A percentile compares a stretch with the other conserved stretches of the same genome.
These are phyloP conservation scores for Lathronympha strigana DNA, from an alignment of 2,888 invertebrate species.

Conservation along the genomic window DNA sequence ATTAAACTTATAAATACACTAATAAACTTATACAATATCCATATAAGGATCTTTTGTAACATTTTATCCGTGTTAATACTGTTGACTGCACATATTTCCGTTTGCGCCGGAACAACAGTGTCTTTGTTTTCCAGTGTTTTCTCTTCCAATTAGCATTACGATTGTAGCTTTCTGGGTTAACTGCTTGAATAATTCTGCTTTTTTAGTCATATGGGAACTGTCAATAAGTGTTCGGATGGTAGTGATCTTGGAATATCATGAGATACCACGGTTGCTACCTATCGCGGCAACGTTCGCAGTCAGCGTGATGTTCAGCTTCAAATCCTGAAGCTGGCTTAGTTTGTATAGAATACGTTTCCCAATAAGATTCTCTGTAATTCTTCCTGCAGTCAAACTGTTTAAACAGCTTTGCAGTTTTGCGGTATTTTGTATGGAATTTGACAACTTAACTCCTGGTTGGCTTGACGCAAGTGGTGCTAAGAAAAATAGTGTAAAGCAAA, in stretches of 20 bases:
- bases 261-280: neutral
- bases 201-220: conserved; percentile 33
- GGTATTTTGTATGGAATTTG: too few relatives aligned
- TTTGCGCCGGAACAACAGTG: conserved; percentile 22
- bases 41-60: conserved; percentile 51
- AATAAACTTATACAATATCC: too few relatives aligned
- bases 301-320: too few relatives aligned
- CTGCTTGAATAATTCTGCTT: conserved; percentile 34
- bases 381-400: too few relatives aligned
- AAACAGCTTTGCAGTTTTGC: too few relatives aligned
- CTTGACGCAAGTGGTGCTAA: too few relatives aligned
- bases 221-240: conserved; percentile 17
- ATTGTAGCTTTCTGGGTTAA: conserved; percentile 40
- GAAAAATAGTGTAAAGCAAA: too few relatives aligned
- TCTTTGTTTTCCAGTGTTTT: conserved; percentile 33
- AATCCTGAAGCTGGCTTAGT: too few relatives aligned
- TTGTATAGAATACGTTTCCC: too few relatives aligned
- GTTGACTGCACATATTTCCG: conserved; percentile 16
- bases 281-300: neutral
- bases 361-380: too few relatives aligned
- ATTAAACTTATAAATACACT: too few relatives aligned
- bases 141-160: conserved; percentile 46
- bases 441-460: too few relatives aligned
- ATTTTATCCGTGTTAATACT: conserved; percentile 47
- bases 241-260: neutral